Evolutionary conservation across 2,888 invertebrate genomes (phyloP), one percentile per base, ranked within the genome.

Genomic region (Drepanosiphum platanoidis): DNA sequence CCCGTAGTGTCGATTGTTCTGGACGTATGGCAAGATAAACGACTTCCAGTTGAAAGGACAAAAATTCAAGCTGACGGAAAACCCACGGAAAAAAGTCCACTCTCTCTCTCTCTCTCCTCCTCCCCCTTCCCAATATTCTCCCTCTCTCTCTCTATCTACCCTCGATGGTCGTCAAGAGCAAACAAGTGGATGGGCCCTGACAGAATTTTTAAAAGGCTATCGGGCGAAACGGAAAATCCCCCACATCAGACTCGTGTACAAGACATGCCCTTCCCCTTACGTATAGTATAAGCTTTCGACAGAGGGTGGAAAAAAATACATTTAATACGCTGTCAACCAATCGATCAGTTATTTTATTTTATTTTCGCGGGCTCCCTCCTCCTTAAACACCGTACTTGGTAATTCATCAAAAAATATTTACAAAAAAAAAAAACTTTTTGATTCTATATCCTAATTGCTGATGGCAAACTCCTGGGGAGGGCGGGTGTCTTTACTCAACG

Each of bases 261-360:
- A 81, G 70, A 58, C 80, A 34, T 58, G 18, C 80, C 80, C 80
- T 81, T 70, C 52, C 80, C 52, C n/a, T n/a, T n/a, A n/a, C n/a
- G n/a, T 68, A 68, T 66, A 64, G 52, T 58, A n/a, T n/a, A n/a
- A 9, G 27, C 68, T 70, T 72, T 39, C 39, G 27, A 82, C 30
- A 58, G 36, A 74, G 64, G 64, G 42, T 61, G 64, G n/a, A 74
- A 74, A 83, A 64, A 83, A 75, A 83, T 75, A 83, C 83, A 66
- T 83, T 83, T 83, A 83, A 83, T 83, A 83, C 75, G 83, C 75
- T 68, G 83, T 83, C 83, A 83, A 75, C 83, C 83, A 36, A 83
- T 83, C 83, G 83, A 83, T 83, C 83, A 83, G 83, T 83, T 75
- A 46, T 83, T 83, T 32, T 61, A 72, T 72, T 82, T 58, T 36